A percentile compares a stretch with the other conserved stretches of the same genome.
Evolutionary conservation across 2,797 vertebrate genomes (phyloP).

Genomic region (Ctenosaura bakeri): DNA sequence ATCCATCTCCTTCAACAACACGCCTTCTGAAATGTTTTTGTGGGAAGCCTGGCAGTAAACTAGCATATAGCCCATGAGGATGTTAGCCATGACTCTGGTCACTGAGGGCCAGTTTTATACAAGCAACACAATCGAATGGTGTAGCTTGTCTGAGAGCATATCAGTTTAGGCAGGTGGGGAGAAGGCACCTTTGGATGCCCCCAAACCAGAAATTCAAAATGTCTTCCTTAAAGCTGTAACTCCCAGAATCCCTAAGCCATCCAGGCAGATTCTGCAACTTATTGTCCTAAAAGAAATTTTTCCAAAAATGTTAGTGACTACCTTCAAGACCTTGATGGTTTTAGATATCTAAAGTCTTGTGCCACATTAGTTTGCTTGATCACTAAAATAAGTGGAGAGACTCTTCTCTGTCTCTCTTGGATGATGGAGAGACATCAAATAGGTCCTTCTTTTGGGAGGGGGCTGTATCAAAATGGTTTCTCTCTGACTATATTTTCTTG

Average conservation of each 20-base stretch:
- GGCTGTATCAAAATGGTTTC: too few species aligned
- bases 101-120: background rate
- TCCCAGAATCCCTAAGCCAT: background rate
- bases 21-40: conserved; percentile 15
- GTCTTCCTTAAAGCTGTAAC: background rate
- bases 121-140: background rate
- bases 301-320: background rate
- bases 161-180: background rate
- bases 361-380: background rate
- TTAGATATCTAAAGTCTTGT: background rate
- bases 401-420: background rate
- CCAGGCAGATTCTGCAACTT: background rate
- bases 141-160: background rate
- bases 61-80: background rate
- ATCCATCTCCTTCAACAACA: conserved; percentile 3
- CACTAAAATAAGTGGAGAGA: background rate
- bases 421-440: background rate
- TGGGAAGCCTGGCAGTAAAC: background rate
- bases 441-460: background rate
- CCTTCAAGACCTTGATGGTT: background rate
- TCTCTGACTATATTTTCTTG: background rate
- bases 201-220: too few species aligned
- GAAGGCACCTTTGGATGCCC: background rate
- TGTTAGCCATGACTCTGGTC: background rate
- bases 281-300: background rate